Evolutionary conservation across 2,888 invertebrate species (phyloP).

Genomic region (Tipula vernalis): DNA sequence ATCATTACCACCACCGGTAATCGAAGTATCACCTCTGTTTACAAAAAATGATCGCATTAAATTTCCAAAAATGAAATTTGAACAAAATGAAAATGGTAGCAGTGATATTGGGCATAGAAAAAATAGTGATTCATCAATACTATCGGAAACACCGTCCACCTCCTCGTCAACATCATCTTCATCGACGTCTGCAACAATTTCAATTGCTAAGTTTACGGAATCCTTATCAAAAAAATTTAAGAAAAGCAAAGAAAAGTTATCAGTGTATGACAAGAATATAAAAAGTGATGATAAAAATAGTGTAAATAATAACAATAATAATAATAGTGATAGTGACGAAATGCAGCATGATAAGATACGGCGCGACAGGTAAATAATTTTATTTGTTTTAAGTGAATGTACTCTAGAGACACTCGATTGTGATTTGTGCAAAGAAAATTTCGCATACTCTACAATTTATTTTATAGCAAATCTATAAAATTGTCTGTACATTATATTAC

Average conservation of each 20-base stretch:
- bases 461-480: neutral
- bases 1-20: neutral
- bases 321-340: neutral
- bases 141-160: neutral
- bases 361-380: neutral
- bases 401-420: no score
- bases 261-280: neutral
- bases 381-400: no score
- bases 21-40: neutral
- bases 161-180: neutral
- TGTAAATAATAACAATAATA: neutral
- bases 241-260: neutral
- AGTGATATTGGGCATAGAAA: neutral
- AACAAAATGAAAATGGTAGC: neutral
- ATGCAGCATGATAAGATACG: neutral
- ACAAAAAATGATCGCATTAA: neutral
- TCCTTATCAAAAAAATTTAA: neutral
- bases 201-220: neutral
- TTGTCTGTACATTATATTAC: neutral
- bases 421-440: no score
- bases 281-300: neutral
- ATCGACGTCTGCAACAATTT: neutral
- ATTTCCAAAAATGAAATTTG: neutral
- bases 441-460: neutral
- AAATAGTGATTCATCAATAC: neutral